Percentiles rank a stretch among this genome's conserved stretches.
These are phyloP conservation scores for Aphis gossypii DNA, from an alignment of 1,140 invertebrate genomes.

Conservation along the genomic window DNA sequence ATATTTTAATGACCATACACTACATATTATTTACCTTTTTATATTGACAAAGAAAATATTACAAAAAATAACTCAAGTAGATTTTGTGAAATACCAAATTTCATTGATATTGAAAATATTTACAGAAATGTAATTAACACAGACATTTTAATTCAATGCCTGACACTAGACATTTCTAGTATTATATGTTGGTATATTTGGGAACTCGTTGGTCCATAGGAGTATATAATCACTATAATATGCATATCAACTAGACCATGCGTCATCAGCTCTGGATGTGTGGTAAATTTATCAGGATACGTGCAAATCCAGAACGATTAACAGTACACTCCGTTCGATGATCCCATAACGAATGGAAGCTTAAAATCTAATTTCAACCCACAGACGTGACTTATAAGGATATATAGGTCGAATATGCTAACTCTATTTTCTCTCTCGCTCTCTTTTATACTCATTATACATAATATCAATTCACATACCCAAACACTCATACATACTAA, in stretches of 20 bases:
- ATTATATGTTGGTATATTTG: background rate
- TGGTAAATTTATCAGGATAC: background rate
- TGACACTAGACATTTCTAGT: background rate
- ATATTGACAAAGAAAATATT: background rate
- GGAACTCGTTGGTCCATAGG: background rate
- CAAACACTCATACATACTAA: constrained; percentile 1
- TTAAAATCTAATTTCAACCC: constrained; percentile 49
- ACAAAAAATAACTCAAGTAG: too few relatives aligned
- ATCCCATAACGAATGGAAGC: constrained; percentile 43
- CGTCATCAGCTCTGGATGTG: background rate
- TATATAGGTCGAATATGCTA: background rate
- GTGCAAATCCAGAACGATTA: constrained; percentile 41
- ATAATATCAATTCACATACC: background rate
- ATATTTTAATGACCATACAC: too few relatives aligned
- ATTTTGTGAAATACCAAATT: too few relatives aligned
- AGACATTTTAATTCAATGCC: background rate
- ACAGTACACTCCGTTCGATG: constrained; percentile 20
- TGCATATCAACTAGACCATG: background rate
- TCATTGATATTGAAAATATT: too few relatives aligned
- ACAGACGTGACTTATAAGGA: background rate
- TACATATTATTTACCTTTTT: background rate
- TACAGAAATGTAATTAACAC: too few relatives aligned
- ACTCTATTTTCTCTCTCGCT: background rate
- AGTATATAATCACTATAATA: background rate
- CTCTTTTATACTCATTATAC: background rate